Base-by-base conservation (phyloP, 30 jellyfish, hydroid and myxozoan species). In the Hydra vulgaris region DNA sequence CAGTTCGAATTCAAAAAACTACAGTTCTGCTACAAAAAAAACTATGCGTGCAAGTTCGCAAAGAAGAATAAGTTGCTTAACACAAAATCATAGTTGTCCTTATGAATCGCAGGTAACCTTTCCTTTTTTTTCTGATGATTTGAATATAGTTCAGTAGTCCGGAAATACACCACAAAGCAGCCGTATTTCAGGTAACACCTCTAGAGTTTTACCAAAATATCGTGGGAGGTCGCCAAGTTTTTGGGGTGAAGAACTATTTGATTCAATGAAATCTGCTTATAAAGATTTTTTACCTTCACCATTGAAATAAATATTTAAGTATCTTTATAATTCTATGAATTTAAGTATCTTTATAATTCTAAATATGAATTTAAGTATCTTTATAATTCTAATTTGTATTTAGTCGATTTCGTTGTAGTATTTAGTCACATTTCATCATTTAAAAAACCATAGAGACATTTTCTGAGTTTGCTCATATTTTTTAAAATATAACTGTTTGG, bases 251-350 rank as follows among this genome's bases (percentile, higher is more conserved):
- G 66, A 25, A 7, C 56, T 25, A 1, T 75, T 25, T 54, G 56
- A 75, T 18, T 25, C 83, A 0, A 78, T 78, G 53, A 61, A 19
- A 23, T 78, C 85, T 18, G 79, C 85, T 18, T 78, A 27, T 53
- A 40, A 78, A 78, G 85, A 78, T 78, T 61, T 78, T 19, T 54
- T 78, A 17, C 85, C 77, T 15, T 78, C 85, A 61, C 85, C 85
- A 15, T 25, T 78, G 52, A 78, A 78, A 61, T 78, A n/a, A 26
- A n/a, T n/a, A n/a, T n/a, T n/a, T n/a, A n/a, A n/a, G n/a, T n/a
- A n/a, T n/a, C n/a, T n/a, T n/a, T n/a, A n/a, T n/a, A n/a, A n/a
- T n/a, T n/a, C n/a, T n/a, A n/a, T n/a, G n/a, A n/a, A n/a, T n/a
- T n/a, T n/a, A n/a, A n/a, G n/a, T n/a, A n/a, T n/a, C n/a, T n/a